Base-by-base conservation (phyloP, 1,140 invertebrate species). In the Steinernema feltiae region DNA sequence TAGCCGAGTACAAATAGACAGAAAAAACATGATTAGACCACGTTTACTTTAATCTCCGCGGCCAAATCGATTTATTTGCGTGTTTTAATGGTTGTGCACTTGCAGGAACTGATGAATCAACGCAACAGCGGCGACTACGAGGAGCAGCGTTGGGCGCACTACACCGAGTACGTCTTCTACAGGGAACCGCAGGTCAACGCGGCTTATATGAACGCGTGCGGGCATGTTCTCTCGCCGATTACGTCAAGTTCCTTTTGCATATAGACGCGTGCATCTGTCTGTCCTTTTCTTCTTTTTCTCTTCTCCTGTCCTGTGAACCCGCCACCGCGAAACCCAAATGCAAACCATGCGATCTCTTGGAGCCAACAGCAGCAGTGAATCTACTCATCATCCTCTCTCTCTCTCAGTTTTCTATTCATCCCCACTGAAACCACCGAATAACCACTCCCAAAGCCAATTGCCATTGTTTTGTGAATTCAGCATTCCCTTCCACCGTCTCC, bases 161-260 rank as follows among this genome's bases (percentile, higher is more conserved):
- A 85, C 78, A 85, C 84, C 12, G 82, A 84, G 53, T 85, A 86
- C 76, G 83, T 85, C 15, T 85, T 85, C 76, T 85, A 85, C 71
- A 76, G 84, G 48, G 84, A 85, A 48, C 83, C 84, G 24, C 53
- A 63, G 24, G 53, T 63, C 2, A 63, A 63, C 53, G 15, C 53
- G 7, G 53, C 24, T 27, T 27, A 7, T 21, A 27, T 3, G 3
- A 27, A 3, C 15, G 3, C 24, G 2, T 7, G 53, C 12, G 24
- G 24, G 2, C 53, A 63, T 21, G 12, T 21, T 12, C 24, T 63
- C 3, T 63, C 53, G 24, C 53, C 53, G 12, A 63, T 63, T 21
- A 63, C 53, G 53, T 63, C 53, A 7, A 63, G 53, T 27, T 63
- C 53, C 53, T 63, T 63, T 21, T 15, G 53, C 24, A 63, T 63